Base-by-base conservation (phyloP, 2,113 vertebrate species). In the Dasyornis broadbenti region DNA sequence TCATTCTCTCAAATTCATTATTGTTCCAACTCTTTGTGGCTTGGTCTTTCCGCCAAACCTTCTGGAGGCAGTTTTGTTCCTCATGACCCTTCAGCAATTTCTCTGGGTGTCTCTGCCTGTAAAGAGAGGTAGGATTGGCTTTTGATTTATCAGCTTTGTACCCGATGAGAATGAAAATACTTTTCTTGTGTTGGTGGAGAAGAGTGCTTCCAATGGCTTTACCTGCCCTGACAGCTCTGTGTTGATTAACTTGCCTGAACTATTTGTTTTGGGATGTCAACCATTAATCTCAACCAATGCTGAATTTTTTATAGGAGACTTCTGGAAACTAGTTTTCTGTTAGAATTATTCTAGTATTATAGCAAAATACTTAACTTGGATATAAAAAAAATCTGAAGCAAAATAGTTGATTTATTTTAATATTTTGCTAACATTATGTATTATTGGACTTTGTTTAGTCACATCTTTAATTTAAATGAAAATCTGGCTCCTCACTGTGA, bases 391-490 rank as follows among this genome's bases (percentile, higher is more conserved):
- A 83, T 81, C 26, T 61, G 28, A 92, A 87, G 42, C 4, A 65
- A 53, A 88, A 42, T 28, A 10, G 16, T 39, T 52, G 10, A 35
- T 63, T 61, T 54, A 65, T 76, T 73, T 72, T 78, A 33, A 6
- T 78, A 68, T 75, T 95, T 83, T 79, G 40, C 33, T 57, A 56
- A 61, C 19, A 44, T 71, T 66, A 92, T 79, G 64, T 82, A 94
- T 95, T 96, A 91, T 71, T 91, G 19, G 75, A 59, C 68, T 82
- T 89, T 72, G 64, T 84, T 94, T 97, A 93, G 96, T 96, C 94
- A 95, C 71, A 88, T 85, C 91, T 96, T 91, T 95, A 90, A 96
- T 97, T 97, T 96, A 96, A 97, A 95, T 86, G 50, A 97, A 92
- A 95, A 82, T 71, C 39, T 16, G 24, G 6, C 28, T 85, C 81